These are phyloP conservation scores for Eciton burchellii DNA, from an alignment of 1,140 invertebrate genomes.

Conservation along the genomic window DNA sequence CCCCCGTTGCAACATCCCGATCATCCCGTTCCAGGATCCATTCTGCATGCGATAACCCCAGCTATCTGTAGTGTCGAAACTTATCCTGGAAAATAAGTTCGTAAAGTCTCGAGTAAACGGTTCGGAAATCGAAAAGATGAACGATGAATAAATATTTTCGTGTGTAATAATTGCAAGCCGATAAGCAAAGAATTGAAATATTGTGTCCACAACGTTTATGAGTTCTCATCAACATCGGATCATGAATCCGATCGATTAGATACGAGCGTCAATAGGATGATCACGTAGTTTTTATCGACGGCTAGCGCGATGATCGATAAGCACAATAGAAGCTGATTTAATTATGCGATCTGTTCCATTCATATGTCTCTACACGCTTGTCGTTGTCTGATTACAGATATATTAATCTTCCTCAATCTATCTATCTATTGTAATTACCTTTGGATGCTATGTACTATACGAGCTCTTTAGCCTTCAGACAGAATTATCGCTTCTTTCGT, in stretches of 20 bases:
- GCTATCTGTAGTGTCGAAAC: constrained; percentile 83
- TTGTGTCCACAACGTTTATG: not conserved
- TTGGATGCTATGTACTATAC: not conserved
- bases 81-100: constrained; percentile 73
- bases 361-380: not conserved
- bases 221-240: not conserved
- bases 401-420: constrained; percentile 2
- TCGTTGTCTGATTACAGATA: not conserved
- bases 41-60: constrained; percentile 86
- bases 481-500: constrained; percentile 22
- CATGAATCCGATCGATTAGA: not conserved
- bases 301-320: not conserved
- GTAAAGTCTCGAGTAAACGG: not conserved
- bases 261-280: not conserved
- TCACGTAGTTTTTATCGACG: not conserved
- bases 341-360: not conserved
- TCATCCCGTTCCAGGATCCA: constrained; percentile 88
- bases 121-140: not conserved
- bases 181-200: not conserved
- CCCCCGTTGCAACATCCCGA: constrained; percentile 86
- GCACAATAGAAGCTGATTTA: not conserved
- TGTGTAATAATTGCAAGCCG: not conserved
- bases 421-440: not conserved
- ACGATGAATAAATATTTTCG: not conserved
- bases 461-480: constrained; percentile 28